A percentile compares a stretch with the other conserved stretches of the same genome.
These are phyloP conservation scores for Tyria jacobaeae DNA, from an alignment of 2,888 invertebrate species.

Conservation along the genomic window DNA sequence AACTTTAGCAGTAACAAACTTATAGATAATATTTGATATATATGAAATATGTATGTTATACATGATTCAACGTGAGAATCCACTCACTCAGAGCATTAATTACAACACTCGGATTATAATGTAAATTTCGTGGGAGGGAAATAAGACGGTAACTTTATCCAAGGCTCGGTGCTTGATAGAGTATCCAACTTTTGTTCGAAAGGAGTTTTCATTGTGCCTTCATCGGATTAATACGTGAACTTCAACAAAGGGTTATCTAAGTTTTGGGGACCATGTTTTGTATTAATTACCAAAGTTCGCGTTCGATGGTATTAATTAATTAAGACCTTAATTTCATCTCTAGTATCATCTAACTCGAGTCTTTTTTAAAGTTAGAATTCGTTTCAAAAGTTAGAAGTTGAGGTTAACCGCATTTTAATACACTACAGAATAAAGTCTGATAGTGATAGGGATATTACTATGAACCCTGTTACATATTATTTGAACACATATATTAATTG, in stretches of 20 bases:
- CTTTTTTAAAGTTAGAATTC: too few relatives aligned
- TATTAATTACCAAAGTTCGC: constrained; percentile 81
- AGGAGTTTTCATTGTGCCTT: constrained; percentile 76
- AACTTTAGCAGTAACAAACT: too few relatives aligned
- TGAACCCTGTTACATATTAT: too few relatives aligned
- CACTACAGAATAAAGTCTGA: too few relatives aligned
- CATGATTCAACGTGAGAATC: too few relatives aligned
- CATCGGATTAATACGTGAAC: constrained; percentile 79
- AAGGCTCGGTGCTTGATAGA: constrained; percentile 55
- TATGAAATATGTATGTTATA: too few relatives aligned
- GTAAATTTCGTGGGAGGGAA: constrained; percentile 30
- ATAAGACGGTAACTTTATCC: constrained; percentile 52
- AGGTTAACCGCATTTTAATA: too few relatives aligned
- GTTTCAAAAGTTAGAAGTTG: too few relatives aligned
- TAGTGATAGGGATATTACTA: too few relatives aligned
- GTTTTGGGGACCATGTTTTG: constrained; percentile 78
- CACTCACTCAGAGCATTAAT: constrained; percentile 27
- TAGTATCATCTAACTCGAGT: constrained; percentile 14
- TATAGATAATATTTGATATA: too few relatives aligned
- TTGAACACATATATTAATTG: too few relatives aligned
- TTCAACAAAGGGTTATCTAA: constrained; percentile 79
- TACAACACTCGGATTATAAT: constrained; percentile 38
- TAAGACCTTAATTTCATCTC: constrained; percentile 63
- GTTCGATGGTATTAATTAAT: constrained; percentile 77
- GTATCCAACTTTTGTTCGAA: constrained; percentile 59